Percentiles rank a stretch among this genome's conserved stretches.
Conservation (phyloP, 23 tunicate species). For the Halocynthia aurantium region DNA sequence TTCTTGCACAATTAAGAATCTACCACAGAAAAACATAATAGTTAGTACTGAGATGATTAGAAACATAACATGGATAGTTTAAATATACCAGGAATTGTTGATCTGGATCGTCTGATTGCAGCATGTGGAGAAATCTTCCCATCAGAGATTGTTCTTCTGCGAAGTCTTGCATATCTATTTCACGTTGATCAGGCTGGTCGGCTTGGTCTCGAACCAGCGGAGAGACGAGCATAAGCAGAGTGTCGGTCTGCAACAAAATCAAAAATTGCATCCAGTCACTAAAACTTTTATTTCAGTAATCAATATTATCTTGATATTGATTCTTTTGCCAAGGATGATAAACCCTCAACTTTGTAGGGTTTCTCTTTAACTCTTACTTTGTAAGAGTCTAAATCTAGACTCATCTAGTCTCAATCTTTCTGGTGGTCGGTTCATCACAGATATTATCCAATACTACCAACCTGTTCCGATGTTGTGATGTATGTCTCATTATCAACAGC, state of each 20-base stretch:
- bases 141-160: constrained; percentile 67
- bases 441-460: not conserved
- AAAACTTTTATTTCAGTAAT: no score
- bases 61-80: not conserved
- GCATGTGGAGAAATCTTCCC: constrained; percentile 58
- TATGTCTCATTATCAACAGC: constrained; percentile 56
- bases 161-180: constrained; percentile 55
- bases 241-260: constrained; percentile 21
- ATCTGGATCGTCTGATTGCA: constrained; percentile 51
- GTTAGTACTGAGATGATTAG: not conserved
- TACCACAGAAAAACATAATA: constrained; percentile 1
- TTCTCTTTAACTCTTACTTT: no score
- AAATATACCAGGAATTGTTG: constrained; percentile 43
- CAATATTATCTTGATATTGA: no score
- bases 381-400: no score
- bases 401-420: no score
- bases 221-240: constrained; percentile 60
- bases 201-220: constrained; percentile 83
- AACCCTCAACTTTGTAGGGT: no score
- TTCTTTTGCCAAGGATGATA: no score
- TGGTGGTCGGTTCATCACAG: no score
- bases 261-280: no score
- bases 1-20: constrained; percentile 56
- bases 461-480: constrained; percentile 52
- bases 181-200: constrained; percentile 54